These are phyloP conservation scores for Phylloscopus whistleri DNA, from an alignment of 2,113 vertebrate genomes.

Conservation along the genomic window DNA sequence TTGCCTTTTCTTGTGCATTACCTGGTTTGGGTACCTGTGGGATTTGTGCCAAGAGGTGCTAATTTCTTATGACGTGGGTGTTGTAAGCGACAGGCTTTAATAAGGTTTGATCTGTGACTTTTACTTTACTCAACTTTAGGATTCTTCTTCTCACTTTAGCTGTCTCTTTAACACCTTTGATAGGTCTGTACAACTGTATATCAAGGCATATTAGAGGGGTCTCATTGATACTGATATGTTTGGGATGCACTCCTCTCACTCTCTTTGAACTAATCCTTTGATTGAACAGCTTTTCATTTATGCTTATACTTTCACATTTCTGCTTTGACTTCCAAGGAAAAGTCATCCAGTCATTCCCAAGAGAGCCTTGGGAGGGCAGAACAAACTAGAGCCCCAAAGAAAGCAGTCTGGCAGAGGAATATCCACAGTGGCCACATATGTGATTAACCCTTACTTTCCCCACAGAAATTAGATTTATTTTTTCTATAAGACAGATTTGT, in stretches of 20 bases:
- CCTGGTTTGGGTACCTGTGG: background rate
- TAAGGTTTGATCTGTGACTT: conserved; percentile 57
- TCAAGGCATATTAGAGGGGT: background rate
- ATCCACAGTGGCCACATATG: background rate
- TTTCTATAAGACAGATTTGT: background rate
- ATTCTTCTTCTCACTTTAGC: conserved; percentile 2
- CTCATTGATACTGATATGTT: conserved; percentile 33
- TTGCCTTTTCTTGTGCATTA: background rate
- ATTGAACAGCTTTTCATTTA: background rate
- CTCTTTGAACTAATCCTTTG: background rate
- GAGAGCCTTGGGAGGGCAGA: background rate
- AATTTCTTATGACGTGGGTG: conserved; percentile 49
- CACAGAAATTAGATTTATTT: background rate
- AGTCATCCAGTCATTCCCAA: background rate
- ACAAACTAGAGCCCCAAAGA: background rate
- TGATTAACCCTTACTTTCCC: background rate
- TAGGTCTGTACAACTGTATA: background rate
- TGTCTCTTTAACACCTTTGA: conserved; percentile 34
- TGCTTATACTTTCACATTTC: background rate
- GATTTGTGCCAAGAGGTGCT: conserved; percentile 48
- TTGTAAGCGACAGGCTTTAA: conserved; percentile 22
- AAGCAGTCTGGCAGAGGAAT: background rate
- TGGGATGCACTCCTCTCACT: background rate
- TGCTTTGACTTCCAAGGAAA: background rate
- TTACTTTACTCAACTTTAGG: background rate